These are phyloP conservation scores for Zosterops pallidus DNA, from an alignment of 2,113 vertebrate species.

Conservation along the genomic window DNA sequence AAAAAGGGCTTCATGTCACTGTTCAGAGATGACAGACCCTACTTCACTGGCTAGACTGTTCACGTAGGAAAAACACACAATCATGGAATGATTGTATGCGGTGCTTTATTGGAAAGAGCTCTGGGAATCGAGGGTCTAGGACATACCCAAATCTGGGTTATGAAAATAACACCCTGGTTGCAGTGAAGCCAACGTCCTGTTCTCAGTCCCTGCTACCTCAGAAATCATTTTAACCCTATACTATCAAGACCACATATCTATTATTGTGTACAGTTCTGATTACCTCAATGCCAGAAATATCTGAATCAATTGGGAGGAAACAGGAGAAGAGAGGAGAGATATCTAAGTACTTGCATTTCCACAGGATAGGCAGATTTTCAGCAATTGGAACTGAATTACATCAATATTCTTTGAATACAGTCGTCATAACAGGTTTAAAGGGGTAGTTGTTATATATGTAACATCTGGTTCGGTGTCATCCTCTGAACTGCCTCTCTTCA, in stretches of 20 bases:
- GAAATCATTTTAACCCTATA: no score
- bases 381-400: not conserved
- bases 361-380: not conserved
- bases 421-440: not conserved
- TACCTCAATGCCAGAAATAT: not conserved
- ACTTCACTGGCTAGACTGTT: slow-evolving; percentile 39
- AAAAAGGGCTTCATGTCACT: slow-evolving; percentile 16
- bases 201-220: no score
- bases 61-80: no score
- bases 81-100: no score
- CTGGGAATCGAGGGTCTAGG: no score
- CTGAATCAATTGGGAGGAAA: not conserved
- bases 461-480: not conserved
- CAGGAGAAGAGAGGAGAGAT: not conserved
- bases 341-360: not conserved
- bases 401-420: not conserved
- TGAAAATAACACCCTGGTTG: no score
- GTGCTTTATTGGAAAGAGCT: no score
- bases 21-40: not conserved
- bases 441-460: not conserved
- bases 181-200: no score
- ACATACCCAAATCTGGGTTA: no score
- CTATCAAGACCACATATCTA: not conserved
- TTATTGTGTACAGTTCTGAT: not conserved
- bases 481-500: not conserved